Percentiles rank a stretch among this genome's conserved stretches.
phyloP scores from a whole-genome alignment of 2,113 vertebrate genomes.

The Sciurus niger region DNA sequence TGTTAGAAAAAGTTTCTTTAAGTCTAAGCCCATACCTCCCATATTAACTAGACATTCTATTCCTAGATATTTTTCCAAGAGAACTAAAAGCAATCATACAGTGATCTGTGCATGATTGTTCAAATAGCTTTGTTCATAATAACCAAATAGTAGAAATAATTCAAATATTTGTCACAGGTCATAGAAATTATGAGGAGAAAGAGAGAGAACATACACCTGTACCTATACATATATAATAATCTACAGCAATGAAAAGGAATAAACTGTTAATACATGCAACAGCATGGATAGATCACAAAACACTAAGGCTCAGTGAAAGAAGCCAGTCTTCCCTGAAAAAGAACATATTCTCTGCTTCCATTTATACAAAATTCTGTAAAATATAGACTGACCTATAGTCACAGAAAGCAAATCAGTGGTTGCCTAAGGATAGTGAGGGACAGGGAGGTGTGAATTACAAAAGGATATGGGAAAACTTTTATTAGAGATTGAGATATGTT shows the following conservation, averaged over 20 bases:
- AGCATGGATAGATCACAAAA: not conserved
- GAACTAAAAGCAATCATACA: slow-evolving; percentile 36
- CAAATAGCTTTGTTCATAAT: slow-evolving; percentile 39
- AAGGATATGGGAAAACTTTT: not conserved
- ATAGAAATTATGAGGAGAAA: not conserved
- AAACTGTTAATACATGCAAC: not conserved
- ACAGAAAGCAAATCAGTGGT: slow-evolving; percentile 43
- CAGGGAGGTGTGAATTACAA: not conserved
- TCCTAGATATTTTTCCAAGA: not conserved
- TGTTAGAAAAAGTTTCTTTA: slow-evolving; percentile 42
- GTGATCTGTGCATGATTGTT: not conserved
- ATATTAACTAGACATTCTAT: not conserved
- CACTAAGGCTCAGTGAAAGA: slow-evolving; percentile 14
- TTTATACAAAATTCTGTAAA: slow-evolving; percentile 47
- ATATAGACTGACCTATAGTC: not conserved
- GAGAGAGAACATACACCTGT: not conserved
- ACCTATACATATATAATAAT: not conserved
- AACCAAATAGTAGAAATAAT: slow-evolving; percentile 24
- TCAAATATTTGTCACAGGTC: not conserved
- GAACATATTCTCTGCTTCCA: not conserved
- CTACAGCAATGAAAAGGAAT: slow-evolving; percentile 1
- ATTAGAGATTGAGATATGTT: not conserved
- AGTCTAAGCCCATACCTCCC: not conserved
- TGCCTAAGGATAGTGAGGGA: not conserved
- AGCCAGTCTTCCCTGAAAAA: not conserved